Evolutionary conservation across 2,888 invertebrate genomes (phyloP), one percentile per base, ranked within the genome.

Genomic region (Trichopria drosophilae): DNA sequence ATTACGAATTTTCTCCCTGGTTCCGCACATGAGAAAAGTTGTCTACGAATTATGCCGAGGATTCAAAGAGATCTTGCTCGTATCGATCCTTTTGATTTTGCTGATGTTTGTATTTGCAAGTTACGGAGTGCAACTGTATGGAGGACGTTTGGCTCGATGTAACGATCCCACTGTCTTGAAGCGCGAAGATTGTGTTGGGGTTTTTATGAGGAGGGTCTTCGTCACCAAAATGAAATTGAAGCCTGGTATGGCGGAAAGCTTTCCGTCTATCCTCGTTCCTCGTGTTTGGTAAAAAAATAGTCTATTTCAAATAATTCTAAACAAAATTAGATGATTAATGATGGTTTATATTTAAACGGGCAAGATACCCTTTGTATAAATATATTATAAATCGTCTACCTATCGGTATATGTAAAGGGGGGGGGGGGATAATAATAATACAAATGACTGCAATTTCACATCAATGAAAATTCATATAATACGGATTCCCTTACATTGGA

Each of bases 71-170:
- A 99, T 99, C 63, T 77, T 98, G 41, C 80, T 99, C 77, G 98
- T 95, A 78, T 98, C 98, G 0, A 96, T 97, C 1, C 80, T 99
- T 43, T 80, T 99, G 59, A 96, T 99, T 61, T 84, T 99, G 23
- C 80, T 99, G 61, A 97, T 99, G 93, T 99, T 99, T 76, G 93
- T 99, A 19, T 99, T 99, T 77, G 99, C 99, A 37, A 96, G 94
- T 71, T 99, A 97, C 69, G 99, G 99, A 0, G 97, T 99, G 0
- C 99, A 99, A 73, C 80, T 98, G 42, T 97, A 97, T 69, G 99
- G 99, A 2, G 99, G 99, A 3, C 85, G 92, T 68, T 79, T 99
- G 66, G 97, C 97, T 0, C 84, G 96, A 19, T 97, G 99, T 74
- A 99, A 99, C 76, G 99, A 99, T 77, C 95, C 93, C 0, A 88